Percentiles rank a stretch among this genome's conserved stretches.
Evolutionary conservation across 2,797 vertebrate genomes (phyloP).

Genomic region (Neomorphus geoffroyi): DNA sequence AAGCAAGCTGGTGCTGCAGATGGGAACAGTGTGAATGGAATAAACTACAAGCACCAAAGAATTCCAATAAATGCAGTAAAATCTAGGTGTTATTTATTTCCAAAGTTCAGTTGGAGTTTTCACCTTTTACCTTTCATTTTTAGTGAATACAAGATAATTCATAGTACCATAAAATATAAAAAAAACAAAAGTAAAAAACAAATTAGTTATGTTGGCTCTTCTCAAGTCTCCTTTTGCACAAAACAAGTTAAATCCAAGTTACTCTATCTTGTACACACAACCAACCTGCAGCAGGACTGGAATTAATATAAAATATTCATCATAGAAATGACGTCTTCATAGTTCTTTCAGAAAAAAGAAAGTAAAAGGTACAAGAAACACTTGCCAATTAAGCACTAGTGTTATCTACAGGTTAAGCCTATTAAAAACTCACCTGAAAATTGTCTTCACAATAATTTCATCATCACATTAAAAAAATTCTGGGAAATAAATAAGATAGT

Average conservation of each 20-base stretch:
- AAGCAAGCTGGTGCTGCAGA: conserved; percentile 73
- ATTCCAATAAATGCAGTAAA: neutral
- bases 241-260: neutral
- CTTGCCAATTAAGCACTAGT: neutral
- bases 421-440: neutral
- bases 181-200: neutral
- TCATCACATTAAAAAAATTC: neutral
- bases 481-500: neutral
- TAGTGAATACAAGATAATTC: neutral
- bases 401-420: neutral
- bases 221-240: neutral
- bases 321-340: neutral
- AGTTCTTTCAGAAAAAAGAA: neutral
- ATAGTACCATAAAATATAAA: neutral
- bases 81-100: neutral
- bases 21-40: conserved; percentile 57
- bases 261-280: neutral
- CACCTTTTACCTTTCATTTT: neutral
- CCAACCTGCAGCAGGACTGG: neutral
- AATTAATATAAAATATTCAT: neutral
- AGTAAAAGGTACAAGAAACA: neutral
- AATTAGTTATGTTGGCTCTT: neutral
- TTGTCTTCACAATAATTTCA: neutral
- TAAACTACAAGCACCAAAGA: conserved; percentile 23
- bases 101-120: conserved; percentile 3